Evolutionary conservation across 2,113 vertebrate genomes (phyloP), one percentile per base, ranked within the genome.

Genomic region (Sceloporus undulatus): DNA sequence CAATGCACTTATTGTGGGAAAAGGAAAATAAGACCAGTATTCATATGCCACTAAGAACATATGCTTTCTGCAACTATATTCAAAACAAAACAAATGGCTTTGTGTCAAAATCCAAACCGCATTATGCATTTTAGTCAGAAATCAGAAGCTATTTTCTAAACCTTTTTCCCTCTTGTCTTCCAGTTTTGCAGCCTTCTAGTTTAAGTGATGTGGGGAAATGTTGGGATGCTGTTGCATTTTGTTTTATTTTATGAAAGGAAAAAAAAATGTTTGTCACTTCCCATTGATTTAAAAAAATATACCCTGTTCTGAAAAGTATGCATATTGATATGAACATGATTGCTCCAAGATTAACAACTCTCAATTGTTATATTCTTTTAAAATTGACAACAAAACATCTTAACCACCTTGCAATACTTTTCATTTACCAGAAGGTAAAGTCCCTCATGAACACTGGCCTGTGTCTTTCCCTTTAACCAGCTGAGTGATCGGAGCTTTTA

Each of bases 401-500:
- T 95, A 96, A 96, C 94, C 93, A 96, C 92, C 94, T 96, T 93
- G 92, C 95, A 94, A 94, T 96, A 95, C 96, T 97, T 97, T 97
- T 97, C 97, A 97, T 98, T 96, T 96, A 96, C 95, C 96, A 97
- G 95, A 95, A 96, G 91, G 91, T 95, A 68, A 93, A 95, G 92
- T 97, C 97, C 96, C 97, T 88, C 87, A 95, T 96, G 95, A 96
- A 93, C 86, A 88, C 68, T 94, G 94, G 95, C 96, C 97, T 94
- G 95, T 95, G 95, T 93, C 96, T 97, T 95, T 96, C 97, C 97
- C 98, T 98, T 98, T 98, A 98, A 99, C 98, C 98, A 98, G 98
- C 97, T 96, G 98, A 98, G 97, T 97, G 98, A 98, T 98, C 98
- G 97, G 95, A 96, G 98, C 98, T 98, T 98, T 99, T 99, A 99